Percentiles rank a stretch among this genome's conserved stretches.
Evolutionary conservation across 2,113 vertebrate species (phyloP).

Genomic region (Microtus richardsoni): DNA sequence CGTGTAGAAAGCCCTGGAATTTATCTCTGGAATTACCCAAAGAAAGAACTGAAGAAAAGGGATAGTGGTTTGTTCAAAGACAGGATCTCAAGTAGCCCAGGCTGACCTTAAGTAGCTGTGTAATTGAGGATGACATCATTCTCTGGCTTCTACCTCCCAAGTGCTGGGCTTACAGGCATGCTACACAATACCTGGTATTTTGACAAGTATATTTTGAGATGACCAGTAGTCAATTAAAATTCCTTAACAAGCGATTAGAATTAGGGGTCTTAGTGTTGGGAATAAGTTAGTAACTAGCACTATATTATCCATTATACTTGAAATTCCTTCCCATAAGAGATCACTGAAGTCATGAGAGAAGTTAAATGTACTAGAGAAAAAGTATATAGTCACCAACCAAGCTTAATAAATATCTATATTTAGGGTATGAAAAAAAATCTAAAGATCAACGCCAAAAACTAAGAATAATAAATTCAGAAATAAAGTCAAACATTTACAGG

Average conservation of each 20-base stretch:
- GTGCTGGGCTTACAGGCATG: background rate
- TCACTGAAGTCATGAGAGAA: background rate
- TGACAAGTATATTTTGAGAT: slow-evolving; percentile 38
- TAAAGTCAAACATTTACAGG: background rate
- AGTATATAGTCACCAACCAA: background rate
- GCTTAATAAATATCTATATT: background rate
- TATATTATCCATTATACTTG: background rate
- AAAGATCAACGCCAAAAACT: background rate
- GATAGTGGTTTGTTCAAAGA: background rate
- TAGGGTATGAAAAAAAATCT: background rate
- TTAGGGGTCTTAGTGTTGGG: background rate
- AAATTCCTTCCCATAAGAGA: slow-evolving; percentile 28
- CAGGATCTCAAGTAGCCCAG: background rate
- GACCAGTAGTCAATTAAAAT: background rate
- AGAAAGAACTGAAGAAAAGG: background rate
- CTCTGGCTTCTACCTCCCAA: background rate
- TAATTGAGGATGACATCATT: background rate
- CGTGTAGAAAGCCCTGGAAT: background rate
- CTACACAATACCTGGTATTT: background rate
- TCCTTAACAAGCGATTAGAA: slow-evolving; percentile 25
- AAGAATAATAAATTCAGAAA: background rate
- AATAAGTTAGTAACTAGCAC: slow-evolving; percentile 1
- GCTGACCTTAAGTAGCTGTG: background rate
- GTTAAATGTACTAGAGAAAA: slow-evolving; percentile 17
- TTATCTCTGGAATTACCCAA: background rate